A percentile compares a stretch with the other conserved stretches of the same genome.
phyloP scores from a whole-genome alignment of 2,888 invertebrate species.

The Automeris io region DNA sequence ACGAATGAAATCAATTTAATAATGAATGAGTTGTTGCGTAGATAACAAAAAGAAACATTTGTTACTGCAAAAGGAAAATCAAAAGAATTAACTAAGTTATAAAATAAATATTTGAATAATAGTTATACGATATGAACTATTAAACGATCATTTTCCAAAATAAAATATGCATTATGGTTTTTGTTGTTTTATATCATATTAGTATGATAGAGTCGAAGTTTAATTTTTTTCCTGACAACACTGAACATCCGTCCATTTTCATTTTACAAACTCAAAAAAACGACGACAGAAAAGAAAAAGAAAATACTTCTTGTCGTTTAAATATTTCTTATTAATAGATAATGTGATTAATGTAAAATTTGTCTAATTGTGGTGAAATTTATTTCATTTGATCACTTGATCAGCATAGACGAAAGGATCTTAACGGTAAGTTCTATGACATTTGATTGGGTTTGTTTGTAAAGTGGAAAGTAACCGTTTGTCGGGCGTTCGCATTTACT shows the following conservation, averaged over 20 bases:
- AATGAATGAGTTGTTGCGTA: slow-evolving; percentile 12
- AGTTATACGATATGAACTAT: too few species aligned
- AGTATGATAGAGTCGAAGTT: too few species aligned
- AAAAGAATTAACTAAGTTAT: too few species aligned
- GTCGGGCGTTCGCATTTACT: slow-evolving; percentile 40
- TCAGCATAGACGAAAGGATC: slow-evolving; percentile 24
- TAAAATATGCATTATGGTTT: too few species aligned
- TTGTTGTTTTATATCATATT: too few species aligned
- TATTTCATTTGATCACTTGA: slow-evolving; percentile 29
- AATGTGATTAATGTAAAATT: slow-evolving; percentile 52
- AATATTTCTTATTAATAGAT: slow-evolving; percentile 41
- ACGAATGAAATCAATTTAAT: slow-evolving; percentile 6
- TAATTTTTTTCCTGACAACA: slow-evolving; percentile 34
- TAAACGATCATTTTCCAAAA: not conserved
- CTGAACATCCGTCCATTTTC: slow-evolving; percentile 60
- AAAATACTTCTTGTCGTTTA: slow-evolving; percentile 49
- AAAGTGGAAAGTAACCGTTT: slow-evolving; percentile 70
- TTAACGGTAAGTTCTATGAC: slow-evolving; percentile 63
- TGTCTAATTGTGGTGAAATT: slow-evolving; percentile 39
- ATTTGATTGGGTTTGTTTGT: slow-evolving; percentile 66
- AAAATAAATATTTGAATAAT: too few species aligned
- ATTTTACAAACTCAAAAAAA: slow-evolving; percentile 65
- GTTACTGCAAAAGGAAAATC: too few species aligned
- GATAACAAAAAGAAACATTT: too few species aligned
- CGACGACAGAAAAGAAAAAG: slow-evolving; percentile 59